Base-by-base conservation (phyloP, 2,888 invertebrate species). In the Lasioglossum leucozonium region DNA sequence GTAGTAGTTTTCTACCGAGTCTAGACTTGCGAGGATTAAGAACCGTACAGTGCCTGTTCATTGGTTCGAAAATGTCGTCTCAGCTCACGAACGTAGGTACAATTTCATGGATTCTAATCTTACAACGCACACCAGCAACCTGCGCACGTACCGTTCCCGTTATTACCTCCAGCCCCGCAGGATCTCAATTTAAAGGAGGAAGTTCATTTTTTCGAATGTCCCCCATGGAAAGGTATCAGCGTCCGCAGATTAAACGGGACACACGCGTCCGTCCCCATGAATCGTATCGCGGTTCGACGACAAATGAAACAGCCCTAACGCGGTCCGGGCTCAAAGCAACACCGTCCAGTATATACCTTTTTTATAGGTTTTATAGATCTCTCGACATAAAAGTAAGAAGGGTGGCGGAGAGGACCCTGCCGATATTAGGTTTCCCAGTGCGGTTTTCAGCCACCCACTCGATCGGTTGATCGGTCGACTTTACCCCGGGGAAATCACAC, bases 391-490 rank as follows among this genome's bases (percentile, higher is more conserved):
- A 82, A 82, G 88, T 74, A 88, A 88, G 87, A 86, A 90, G 89
- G 91, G 58, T 26, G 58, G 30, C 30, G 58, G 89, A 1, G 37
- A 67, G 67, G 67, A 67, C 72, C 91, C 91, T 91, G 91, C 91
- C 91, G 92, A 94, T 94, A 94, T 94, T 94, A 94, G 94, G 94
- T 94, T 94, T 94, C 94, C 94, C 94, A 94, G 91, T 94, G 94
- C 92, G 94, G 94, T 94, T 94, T 94, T 94, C 93, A 94, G 92
- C 94, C 94, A 93, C 94, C 93, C 92, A 94, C 93, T 94, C 94
- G 93, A 94, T 94, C 94, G 94, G 93, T 93, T 93, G 94, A 94
- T 94, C 94, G 93, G 92, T 91, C 93, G 93, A 94, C 93, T 93
- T 93, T 89, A 92, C 94, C 94, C 94, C 88, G 91, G 94, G 94